A percentile compares a stretch with the other conserved stretches of the same genome.
phyloP scores from a whole-genome alignment of 1,140 invertebrate genomes.

The Hestina assimilis region DNA sequence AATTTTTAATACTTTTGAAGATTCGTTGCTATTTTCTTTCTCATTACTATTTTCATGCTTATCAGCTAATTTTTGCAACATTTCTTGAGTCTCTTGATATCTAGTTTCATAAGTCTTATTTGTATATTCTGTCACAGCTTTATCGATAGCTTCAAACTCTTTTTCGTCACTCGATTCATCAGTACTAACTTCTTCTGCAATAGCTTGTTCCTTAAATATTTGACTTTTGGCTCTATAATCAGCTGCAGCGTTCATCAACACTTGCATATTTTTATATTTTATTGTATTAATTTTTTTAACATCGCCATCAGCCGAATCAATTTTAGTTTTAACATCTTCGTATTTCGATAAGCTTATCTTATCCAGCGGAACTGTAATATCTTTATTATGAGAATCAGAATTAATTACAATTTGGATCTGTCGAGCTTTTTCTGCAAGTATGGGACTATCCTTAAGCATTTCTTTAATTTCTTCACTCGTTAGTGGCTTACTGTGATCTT shows the following conservation, averaged over 20 bases:
- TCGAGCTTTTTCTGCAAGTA: constrained; percentile 62
- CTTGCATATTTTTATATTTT: constrained; percentile 61
- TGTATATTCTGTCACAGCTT: constrained; percentile 60
- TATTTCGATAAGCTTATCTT: constrained; percentile 53
- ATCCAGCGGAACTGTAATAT: constrained; percentile 48
- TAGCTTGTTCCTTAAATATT: constrained; percentile 9
- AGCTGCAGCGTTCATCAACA: constrained; percentile 47
- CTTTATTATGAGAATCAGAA: constrained; percentile 31
- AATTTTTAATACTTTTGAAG: constrained; percentile 25
- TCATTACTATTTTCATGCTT: constrained; percentile 47
- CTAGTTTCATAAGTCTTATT: constrained; percentile 67
- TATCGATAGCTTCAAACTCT: constrained; percentile 66
- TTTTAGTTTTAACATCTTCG: constrained; percentile 46
- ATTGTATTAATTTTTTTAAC: constrained; percentile 47
- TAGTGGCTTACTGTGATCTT: constrained; percentile 51
- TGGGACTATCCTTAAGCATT: constrained; percentile 57
- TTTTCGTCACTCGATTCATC: constrained; percentile 42
- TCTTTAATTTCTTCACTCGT: constrained; percentile 53
- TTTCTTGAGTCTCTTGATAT: constrained; percentile 64
- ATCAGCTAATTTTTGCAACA: constrained; percentile 59
- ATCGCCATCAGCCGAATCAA: constrained; percentile 45
- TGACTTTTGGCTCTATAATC: constrained; percentile 35
- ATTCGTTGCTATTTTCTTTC: constrained; percentile 9
- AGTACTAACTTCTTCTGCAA: constrained; percentile 21
- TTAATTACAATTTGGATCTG: constrained; percentile 63